Base-by-base conservation (phyloP, 35 echinoderm and acorn worm genomes). In the Ophioderma brevispina region DNA sequence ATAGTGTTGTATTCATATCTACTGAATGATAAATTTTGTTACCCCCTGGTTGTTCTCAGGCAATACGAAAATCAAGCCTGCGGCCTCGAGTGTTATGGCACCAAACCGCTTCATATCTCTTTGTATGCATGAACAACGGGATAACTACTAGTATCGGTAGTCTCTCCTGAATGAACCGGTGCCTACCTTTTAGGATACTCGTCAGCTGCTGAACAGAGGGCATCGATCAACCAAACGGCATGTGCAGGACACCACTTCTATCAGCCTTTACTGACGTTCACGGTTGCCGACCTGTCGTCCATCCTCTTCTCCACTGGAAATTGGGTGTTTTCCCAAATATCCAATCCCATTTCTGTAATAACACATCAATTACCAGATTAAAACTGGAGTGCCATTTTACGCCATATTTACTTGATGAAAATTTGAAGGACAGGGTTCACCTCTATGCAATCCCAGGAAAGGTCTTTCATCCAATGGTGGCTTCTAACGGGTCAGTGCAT, bases 281-380 rank as follows among this genome's bases (percentile, higher is more conserved):
- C 64, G 18, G 85, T 39, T 42, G 95, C 93, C 35, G 94, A 90
- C 25, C 95, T 31, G 14, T 79, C 91, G 2, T 80, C 90, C 8
- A 83, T 31, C 3, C 33, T 38, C 80, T 80, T 83, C 36, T 82
- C 42, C n/a, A 99, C 88, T 25, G 92, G 90, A 99, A 99, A 21
- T 88, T 77, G n/a, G 97, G 97, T 19, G 97, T 95, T 46, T 93
- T 95, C 5, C 97, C 97, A 81, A 91, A 99, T 1, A 93, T 31
- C 97, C 97, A 99, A 10, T 93, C 31, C 97, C 97, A 99, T 25
- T 77, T 84, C 97, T 99, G 70, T 46, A 17, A 46, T 4, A 46
- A 46, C n/a, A n/a, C n/a, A n/a, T n/a, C n/a, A n/a, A n/a, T n/a
- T n/a, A n/a, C n/a, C n/a, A n/a, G n/a, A n/a, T n/a, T n/a, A n/a